Base-by-base conservation (phyloP, 2,888 invertebrate species). In the Pherbina coryleti region DNA sequence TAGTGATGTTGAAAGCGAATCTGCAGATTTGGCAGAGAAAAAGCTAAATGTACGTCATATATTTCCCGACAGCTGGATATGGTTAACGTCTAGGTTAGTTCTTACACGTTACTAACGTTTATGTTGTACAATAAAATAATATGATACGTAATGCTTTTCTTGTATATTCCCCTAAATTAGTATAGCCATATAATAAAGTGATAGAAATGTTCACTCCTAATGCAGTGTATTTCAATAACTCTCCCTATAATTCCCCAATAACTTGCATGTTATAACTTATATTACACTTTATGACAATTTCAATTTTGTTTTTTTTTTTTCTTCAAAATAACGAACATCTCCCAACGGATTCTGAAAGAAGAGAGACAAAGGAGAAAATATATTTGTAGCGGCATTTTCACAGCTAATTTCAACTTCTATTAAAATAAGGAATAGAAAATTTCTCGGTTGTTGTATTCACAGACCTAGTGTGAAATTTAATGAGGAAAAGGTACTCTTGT, bases 31-130 rank as follows among this genome's bases (percentile, higher is more conserved):
- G 17, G 25, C 7, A 22, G 19, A 53, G 14, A n/a, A 74, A 49
- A 49, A 25, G n/a, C 14, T 72, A 49, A 71, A 28, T 19, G 17
- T 76, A 37, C 79, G 79, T 28, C 69, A 74, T 76, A 55, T 77
- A 28, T 79, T 79, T 57, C 72, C 73, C 17, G 79, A 78, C 28
- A 55, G 67, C 19, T 79, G 79, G 79, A 76, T 79, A 69, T 79
- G 78, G 79, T 25, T 49, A 44, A 53, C 14, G 19, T 51, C 49
- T 79, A 44, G 80, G 80, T 80, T 80, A 70, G 80, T 72, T 64
- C 11, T 67, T 44, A 11, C 2, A 2, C 44, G 2, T 44, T 44
- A 14, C 11, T 44, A 37, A 4, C 1, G 37, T 37, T 37, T 3
- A 44, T 44, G 7, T 44, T 44, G n/a, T n/a, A n/a, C n/a, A n/a